phyloP scores from a whole-genome alignment of 37 sponge, comb jelly and placozoan species.

The Ianthella basta region DNA sequence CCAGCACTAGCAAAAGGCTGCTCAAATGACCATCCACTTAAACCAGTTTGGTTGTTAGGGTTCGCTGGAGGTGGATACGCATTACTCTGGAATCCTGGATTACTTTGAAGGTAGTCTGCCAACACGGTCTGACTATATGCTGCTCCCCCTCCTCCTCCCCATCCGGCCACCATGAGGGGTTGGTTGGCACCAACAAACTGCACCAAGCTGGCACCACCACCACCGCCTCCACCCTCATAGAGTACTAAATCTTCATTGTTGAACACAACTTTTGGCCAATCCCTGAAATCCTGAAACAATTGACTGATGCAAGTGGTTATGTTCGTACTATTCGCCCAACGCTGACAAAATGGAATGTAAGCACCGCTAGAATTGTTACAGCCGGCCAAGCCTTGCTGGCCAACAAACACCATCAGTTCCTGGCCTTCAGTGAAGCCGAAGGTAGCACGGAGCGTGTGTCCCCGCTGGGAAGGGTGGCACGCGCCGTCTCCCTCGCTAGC shows the following conservation, averaged over 20 bases:
- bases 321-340: no score
- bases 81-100: background rate
- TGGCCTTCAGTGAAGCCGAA: background rate
- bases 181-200: background rate
- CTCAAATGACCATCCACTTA: slow-evolving; percentile 8
- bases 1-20: background rate
- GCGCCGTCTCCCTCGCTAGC: slow-evolving; percentile 60
- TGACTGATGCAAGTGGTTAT: no score
- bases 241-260: background rate
- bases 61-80: background rate
- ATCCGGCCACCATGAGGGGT: slow-evolving; percentile 2
- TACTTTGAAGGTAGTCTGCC: no score
- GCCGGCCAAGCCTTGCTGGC: background rate
- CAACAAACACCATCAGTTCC: background rate
- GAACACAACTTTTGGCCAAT: no score
- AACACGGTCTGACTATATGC: background rate
- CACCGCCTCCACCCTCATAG: slow-evolving; percentile 27
- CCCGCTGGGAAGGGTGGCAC: slow-evolving; percentile 36
- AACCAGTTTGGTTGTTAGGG: background rate
- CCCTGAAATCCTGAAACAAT: no score
- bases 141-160: slow-evolving; percentile 26
- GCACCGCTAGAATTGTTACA: background rate
- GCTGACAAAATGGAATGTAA: no score
- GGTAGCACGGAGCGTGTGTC: slow-evolving; percentile 22
- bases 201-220: slow-evolving; percentile 11